Percentiles rank a stretch among this genome's conserved stretches.
Conservation (phyloP, 2,113 vertebrate genomes). For the Pluvialis apricaria region DNA sequence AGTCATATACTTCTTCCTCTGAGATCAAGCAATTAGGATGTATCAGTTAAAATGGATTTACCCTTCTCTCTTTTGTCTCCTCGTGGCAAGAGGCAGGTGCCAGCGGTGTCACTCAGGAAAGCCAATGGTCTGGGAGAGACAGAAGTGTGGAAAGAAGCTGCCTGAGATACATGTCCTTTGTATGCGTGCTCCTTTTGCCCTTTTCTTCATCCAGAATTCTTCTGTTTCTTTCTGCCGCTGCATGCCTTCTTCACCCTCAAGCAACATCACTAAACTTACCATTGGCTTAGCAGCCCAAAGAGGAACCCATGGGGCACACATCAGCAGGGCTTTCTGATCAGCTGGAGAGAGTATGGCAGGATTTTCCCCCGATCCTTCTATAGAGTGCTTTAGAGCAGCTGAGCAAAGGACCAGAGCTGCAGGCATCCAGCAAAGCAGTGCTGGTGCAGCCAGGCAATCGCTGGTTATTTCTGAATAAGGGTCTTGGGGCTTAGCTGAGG, state of each 20-base stretch:
- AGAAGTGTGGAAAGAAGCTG: neutral
- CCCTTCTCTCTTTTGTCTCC: neutral
- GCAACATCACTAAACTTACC: neutral
- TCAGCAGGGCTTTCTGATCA: neutral
- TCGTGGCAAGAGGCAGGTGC: neutral
- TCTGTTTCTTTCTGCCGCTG: neutral
- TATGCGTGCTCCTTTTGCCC: neutral
- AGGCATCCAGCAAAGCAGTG: neutral
- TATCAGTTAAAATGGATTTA: neutral
- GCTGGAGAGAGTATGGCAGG: neutral
- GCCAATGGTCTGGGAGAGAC: neutral
- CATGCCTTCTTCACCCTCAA: neutral
- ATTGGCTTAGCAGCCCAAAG: neutral
- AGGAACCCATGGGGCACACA: neutral
- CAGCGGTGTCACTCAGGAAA: neutral
- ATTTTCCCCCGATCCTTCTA: neutral
- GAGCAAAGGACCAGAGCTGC: neutral
- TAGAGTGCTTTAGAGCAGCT: neutral
- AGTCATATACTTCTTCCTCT: neutral
- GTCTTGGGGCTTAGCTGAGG: neutral
- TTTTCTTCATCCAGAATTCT: neutral
- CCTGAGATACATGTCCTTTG: neutral
- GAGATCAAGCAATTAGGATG: neutral
- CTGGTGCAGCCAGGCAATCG: neutral
- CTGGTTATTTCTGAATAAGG: neutral